Evolutionary conservation across 1,140 invertebrate genomes (phyloP), one percentile per base, ranked within the genome.

Genomic region (Drosophila persimilis): DNA sequence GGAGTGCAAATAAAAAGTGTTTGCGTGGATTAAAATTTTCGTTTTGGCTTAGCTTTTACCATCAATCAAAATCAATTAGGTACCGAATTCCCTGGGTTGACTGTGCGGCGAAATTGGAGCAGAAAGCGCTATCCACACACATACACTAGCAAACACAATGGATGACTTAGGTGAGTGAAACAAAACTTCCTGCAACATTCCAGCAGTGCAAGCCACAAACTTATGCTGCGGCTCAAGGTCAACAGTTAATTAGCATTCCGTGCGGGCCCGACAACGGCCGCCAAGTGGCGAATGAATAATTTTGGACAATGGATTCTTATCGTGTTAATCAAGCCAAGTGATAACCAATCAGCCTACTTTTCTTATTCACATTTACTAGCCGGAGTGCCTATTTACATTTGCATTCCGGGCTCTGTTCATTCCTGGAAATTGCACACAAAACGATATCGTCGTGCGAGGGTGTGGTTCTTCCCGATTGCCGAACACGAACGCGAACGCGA

Each of bases 141-240:
- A 51, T 46, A 62, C 46, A 73, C 24, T 35, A 26, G 35, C 31
- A 45, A 44, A 39, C 52, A 41, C 20, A 46, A 85, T 86, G 81
- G 81, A 86, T 64, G 81, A 86, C 58, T 80, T 86, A 73, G 81
- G 81, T 86, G 51, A 86, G 81, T 83, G 69, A 22, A 41, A 45
- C 48, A 45, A 43, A 56, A 66, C 70, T 79, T 74, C 71, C 63
- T 69, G 20, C 43, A 64, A 26, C 3, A 71, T 52, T 59, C 67
- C 46, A 44, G 13, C 20, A 60, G 54, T 31, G 43, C 47, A 35
- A 56, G 15, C 7, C 20, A 41, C 43, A 7, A 62, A 62, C 35
- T 55, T 17, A 53, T 35, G 43, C 71, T 67, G 15, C 52, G 13
- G 44, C 58, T 84, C 80, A 85, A 84, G 80, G 80, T 85, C 80